Base-by-base conservation (phyloP, 2,888 invertebrate genomes). In the Saturnia japonica region DNA sequence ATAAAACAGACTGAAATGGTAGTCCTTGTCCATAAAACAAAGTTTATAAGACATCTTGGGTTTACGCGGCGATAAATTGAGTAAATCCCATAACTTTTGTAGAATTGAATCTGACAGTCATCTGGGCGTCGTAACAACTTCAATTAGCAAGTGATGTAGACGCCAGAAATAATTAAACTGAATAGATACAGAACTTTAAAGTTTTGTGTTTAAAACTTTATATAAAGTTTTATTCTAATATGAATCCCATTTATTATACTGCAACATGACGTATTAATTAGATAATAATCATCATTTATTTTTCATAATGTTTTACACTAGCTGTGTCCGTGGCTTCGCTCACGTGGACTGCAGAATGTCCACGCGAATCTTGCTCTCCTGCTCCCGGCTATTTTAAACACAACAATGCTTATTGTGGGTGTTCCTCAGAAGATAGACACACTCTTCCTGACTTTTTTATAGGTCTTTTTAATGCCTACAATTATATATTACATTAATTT, bases 1-100 rank as follows among this genome's bases (percentile, higher is more conserved):
- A 64, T 64, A 64, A 64, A n/a, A 19, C 40, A 40, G 8, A n/a
- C 19, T 6, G n/a, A 64, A 40, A 64, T 42, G 16, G 28, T 47
- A 47, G 67, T 51, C 25, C 73, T 75, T 74, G 68, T 69, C 60
- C 71, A 71, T 74, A 71, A 72, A 67, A 66, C 25, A 34, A 43
- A 43, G 66, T 66, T 67, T 70, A 51, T 54, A 54, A 67, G 54
- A 54, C 54, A 68, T 34, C 68, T 34, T 72, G 70, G 72, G 72
- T 80, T 80, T 76, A 74, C 67, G 71, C 69, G 43, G 75, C 73
- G 75, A 80, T 82, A 80, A 78, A 81, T 83, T 78, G 78, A 78
- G 78, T 74, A 79, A 81, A 82, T 74, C 78, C 74, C 74, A 80
- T 82, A 82, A 81, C 78, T 82, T 82, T 82, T 85, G 40, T 85